Conservation (phyloP, 2,888 invertebrate species). For the Isotomurus palustris region DNA sequence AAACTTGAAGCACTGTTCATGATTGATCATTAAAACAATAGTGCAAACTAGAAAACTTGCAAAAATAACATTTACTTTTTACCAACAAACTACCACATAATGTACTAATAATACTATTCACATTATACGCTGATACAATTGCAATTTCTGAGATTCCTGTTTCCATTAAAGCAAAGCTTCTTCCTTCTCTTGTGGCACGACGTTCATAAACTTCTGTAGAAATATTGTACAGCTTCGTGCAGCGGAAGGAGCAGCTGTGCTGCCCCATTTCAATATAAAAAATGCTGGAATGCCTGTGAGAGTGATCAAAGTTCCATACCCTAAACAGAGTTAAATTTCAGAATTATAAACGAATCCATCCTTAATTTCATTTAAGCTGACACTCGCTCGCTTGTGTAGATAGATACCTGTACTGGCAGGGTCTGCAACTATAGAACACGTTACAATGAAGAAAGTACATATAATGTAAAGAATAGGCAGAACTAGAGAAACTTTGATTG, state of each 20-base stretch:
- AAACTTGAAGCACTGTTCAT: no score
- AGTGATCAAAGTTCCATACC: conserved; percentile 68
- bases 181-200: conserved; percentile 43
- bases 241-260: conserved; percentile 1
- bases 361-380: no score
- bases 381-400: no score
- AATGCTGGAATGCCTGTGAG: conserved; percentile 79
- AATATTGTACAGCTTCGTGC: conserved; percentile 20
- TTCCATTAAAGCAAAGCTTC: conserved; percentile 36
- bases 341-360: no score
- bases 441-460: conserved; percentile 71
- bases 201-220: conserved; percentile 43
- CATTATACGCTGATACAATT: background rate
- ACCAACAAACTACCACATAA: no score
- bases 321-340: conserved; percentile 47
- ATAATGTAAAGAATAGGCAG: conserved; percentile 74
- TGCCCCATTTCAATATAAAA: conserved; percentile 53
- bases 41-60: no score
- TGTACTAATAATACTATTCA: no score
- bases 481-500: conserved; percentile 68
- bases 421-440: conserved; percentile 58
- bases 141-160: background rate
- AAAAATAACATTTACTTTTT: no score
- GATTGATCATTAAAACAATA: no score
- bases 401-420: conserved; percentile 62